Evolutionary conservation across 1,140 invertebrate genomes (phyloP).

Genomic region (Drosophila kepulauana): DNA sequence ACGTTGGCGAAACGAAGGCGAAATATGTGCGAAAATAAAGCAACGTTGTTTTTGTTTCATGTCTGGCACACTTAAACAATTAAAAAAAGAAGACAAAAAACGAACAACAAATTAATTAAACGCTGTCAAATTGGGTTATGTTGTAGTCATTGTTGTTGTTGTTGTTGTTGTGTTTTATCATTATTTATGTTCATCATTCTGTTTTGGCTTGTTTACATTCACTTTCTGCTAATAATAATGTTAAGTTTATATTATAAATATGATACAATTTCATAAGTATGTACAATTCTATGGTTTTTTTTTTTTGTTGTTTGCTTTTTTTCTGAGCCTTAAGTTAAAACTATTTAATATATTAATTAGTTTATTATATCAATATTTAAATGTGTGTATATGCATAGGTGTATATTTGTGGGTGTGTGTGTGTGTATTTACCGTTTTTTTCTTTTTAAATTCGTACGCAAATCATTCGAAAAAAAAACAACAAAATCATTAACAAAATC

Average conservation of each 20-base stretch:
- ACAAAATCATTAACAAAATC: slow-evolving; percentile 48
- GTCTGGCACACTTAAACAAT: slow-evolving; percentile 15
- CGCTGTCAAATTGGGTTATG: slow-evolving; percentile 18
- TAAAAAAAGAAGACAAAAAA: not conserved
- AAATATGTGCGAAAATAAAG: slow-evolving; percentile 2
- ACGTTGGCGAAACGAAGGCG: slow-evolving; percentile 13
- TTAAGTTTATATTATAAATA: slow-evolving; percentile 21
- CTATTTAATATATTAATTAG: slow-evolving; percentile 14
- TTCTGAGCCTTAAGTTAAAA: slow-evolving; percentile 33
- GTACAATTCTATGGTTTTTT: slow-evolving; percentile 22
- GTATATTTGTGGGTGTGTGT: slow-evolving; percentile 9
- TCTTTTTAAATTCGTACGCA: slow-evolving; percentile 39
- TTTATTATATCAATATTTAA: slow-evolving; percentile 20
- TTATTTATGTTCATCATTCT: slow-evolving; percentile 63
- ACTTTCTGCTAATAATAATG: slow-evolving; percentile 49
- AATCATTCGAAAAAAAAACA: slow-evolving; percentile 52
- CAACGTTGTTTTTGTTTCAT: slow-evolving; percentile 1
- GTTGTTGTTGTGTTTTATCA: slow-evolving; percentile 8
- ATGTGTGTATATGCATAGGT: slow-evolving; percentile 2
- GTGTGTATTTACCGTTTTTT: slow-evolving; percentile 47
- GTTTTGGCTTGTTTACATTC: slow-evolving; percentile 81
- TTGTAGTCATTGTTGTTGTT: slow-evolving; percentile 13
- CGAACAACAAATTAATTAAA: slow-evolving; percentile 36
- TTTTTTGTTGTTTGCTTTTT: slow-evolving; percentile 1
- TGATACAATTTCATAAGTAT: slow-evolving; percentile 40